phyloP scores from a whole-genome alignment of 2,797 vertebrate species.

The Buceros bicornis region DNA sequence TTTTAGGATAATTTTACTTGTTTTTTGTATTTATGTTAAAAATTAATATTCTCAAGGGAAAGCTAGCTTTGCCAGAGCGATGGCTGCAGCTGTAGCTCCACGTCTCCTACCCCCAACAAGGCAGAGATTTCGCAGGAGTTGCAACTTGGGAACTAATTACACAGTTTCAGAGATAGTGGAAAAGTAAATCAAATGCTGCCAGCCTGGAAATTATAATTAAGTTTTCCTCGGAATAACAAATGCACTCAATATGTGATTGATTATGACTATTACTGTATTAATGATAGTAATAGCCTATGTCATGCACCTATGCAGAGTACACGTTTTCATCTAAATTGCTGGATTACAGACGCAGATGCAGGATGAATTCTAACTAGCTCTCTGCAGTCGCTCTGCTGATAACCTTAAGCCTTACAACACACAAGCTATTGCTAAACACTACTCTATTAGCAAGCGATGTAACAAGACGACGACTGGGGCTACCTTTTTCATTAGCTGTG shows the following conservation, averaged over 20 bases:
- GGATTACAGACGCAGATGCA: slow-evolving; percentile 29
- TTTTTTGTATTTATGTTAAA: neutral
- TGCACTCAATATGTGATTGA: slow-evolving; percentile 40
- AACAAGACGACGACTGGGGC: neutral
- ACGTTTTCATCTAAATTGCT: slow-evolving; percentile 47
- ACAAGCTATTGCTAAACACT: slow-evolving; percentile 42
- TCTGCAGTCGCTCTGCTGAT: slow-evolving; percentile 63
- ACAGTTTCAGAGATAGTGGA: slow-evolving; percentile 17
- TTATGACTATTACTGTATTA: slow-evolving; percentile 49
- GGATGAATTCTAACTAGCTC: slow-evolving; percentile 58
- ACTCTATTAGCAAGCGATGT: slow-evolving; percentile 12
- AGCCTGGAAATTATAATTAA: slow-evolving; percentile 63
- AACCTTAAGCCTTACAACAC: slow-evolving; percentile 66
- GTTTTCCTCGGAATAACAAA: slow-evolving; percentile 61
- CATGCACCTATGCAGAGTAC: slow-evolving; percentile 46
- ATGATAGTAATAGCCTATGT: slow-evolving; percentile 40
- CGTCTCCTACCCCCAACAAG: neutral
- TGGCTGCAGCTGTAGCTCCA: slow-evolving; percentile 31
- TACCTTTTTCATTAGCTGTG: slow-evolving; percentile 8
- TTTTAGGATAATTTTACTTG: neutral
- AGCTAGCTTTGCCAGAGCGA: neutral
- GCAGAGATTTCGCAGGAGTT: neutral
- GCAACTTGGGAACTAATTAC: slow-evolving; percentile 56
- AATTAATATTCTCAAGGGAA: slow-evolving; percentile 29
- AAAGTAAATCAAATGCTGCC: slow-evolving; percentile 66